phyloP scores from a whole-genome alignment of 2,113 vertebrate species.

The Heterotilapia buettikoferi region DNA sequence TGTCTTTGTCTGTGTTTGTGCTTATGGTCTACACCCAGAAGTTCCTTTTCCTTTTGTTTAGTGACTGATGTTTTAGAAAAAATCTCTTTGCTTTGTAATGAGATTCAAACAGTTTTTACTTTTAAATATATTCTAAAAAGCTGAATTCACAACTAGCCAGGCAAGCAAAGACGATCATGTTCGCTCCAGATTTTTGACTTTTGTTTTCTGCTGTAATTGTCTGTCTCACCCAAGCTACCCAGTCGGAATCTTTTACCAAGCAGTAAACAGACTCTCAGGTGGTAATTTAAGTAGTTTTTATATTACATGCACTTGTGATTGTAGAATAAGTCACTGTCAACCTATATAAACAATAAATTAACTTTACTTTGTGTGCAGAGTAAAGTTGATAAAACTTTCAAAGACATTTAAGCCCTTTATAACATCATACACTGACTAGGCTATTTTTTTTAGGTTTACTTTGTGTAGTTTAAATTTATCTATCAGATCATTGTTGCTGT shows the following conservation, averaged over 20 bases:
- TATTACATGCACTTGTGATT: not conserved
- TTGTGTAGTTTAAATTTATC: not conserved
- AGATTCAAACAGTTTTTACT: not conserved
- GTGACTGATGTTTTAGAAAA: not conserved
- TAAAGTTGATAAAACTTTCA: not conserved
- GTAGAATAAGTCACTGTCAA: not conserved
- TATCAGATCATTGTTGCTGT: not conserved
- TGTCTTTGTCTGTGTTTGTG: not conserved
- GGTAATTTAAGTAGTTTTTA: not conserved
- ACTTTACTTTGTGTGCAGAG: not conserved
- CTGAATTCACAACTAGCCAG: not conserved
- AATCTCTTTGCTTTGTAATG: not conserved
- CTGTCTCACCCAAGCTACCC: not conserved
- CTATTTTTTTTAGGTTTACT: not conserved
- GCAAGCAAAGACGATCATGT: not conserved
- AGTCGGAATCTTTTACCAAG: not conserved
- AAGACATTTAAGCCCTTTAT: not conserved
- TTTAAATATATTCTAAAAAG: not conserved
- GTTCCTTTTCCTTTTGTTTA: not conserved
- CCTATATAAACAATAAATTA: not conserved
- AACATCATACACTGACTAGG: not conserved
- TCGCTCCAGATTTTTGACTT: not conserved
- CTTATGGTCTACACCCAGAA: accelerated
- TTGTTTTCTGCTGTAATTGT: not conserved
- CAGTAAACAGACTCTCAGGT: not conserved